Conservation (phyloP, 2,113 vertebrate genomes). For the Hiodon alosoides region DNA sequence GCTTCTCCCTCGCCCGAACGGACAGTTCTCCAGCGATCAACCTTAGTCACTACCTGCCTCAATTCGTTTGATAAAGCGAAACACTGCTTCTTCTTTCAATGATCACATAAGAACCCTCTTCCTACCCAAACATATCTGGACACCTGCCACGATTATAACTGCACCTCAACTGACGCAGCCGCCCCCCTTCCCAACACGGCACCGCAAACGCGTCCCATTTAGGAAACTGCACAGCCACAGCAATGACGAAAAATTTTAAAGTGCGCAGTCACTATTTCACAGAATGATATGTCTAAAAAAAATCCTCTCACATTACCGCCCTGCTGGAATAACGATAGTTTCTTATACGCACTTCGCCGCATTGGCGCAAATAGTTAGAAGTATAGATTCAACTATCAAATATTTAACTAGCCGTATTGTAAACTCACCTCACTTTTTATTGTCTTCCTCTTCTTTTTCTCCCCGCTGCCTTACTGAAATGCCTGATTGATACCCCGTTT, state of each 20-base stretch:
- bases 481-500: too few species aligned
- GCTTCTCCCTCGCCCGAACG: neutral
- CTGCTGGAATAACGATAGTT: neutral
- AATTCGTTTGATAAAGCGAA: neutral
- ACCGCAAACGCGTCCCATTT: neutral
- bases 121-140: neutral
- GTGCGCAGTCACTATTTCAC: conserved; percentile 18
- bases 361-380: neutral
- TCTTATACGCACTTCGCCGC: neutral
- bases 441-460: conserved; percentile 21
- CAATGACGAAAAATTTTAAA: neutral
- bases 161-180: neutral
- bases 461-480: conserved; percentile 35
- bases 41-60: neutral
- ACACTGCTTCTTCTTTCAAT: neutral
- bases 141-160: conserved; percentile 8
- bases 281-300: too few species aligned
- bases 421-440: conserved; percentile 50
- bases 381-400: neutral
- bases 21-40: neutral
- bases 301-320: too few species aligned
- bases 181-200: too few species aligned
- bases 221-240: neutral
- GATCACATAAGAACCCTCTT: neutral
- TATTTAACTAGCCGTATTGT: neutral